Evolutionary conservation across 2,797 vertebrate species (phyloP).

Genomic region (Ctenopoma multispine): DNA sequence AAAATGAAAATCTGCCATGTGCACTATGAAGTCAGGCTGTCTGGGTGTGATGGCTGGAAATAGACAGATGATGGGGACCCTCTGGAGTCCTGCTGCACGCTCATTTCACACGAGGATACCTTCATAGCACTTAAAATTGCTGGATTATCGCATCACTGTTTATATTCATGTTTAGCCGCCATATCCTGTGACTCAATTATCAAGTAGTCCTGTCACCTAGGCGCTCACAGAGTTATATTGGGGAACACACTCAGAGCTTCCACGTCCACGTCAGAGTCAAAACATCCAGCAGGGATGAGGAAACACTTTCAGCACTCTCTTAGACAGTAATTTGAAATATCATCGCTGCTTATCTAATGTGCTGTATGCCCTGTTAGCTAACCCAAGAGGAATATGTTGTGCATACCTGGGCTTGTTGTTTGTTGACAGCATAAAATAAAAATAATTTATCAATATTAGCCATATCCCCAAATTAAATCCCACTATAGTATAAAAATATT

Average conservation of each 20-base stretch:
- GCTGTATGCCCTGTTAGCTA: slow-evolving; percentile 41
- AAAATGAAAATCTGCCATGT: slow-evolving; percentile 16
- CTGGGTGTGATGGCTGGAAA: slow-evolving; percentile 62
- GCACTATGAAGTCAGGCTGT: slow-evolving; percentile 13
- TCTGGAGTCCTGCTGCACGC: slow-evolving; percentile 56
- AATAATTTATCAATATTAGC: slow-evolving; percentile 26
- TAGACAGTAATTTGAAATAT: slow-evolving; percentile 58
- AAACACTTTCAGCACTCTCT: slow-evolving; percentile 63
- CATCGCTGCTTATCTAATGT: slow-evolving; percentile 59
- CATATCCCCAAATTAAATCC: slow-evolving; percentile 43
- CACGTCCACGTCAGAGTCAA: slow-evolving; percentile 62
- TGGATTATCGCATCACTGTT: slow-evolving; percentile 83
- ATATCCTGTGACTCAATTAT: slow-evolving; percentile 85
- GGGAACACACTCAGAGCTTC: slow-evolving; percentile 73
- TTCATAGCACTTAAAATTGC: slow-evolving; percentile 82
- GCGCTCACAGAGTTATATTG: slow-evolving; percentile 74
- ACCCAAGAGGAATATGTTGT: slow-evolving; percentile 64
- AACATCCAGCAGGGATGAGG: slow-evolving; percentile 72
- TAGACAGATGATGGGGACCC: slow-evolving; percentile 64
- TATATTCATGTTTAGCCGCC: slow-evolving; percentile 80
- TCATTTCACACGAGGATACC: slow-evolving; percentile 73
- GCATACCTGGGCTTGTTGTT: slow-evolving; percentile 70
- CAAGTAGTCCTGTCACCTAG: slow-evolving; percentile 73
- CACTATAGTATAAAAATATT: slow-evolving; percentile 1
- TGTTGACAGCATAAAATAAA: slow-evolving; percentile 45